Percentiles rank a stretch among this genome's conserved stretches.
These are phyloP conservation scores for Ptilorrhoa leucosticta DNA, from an alignment of 2,113 vertebrate species.

Conservation along the genomic window DNA sequence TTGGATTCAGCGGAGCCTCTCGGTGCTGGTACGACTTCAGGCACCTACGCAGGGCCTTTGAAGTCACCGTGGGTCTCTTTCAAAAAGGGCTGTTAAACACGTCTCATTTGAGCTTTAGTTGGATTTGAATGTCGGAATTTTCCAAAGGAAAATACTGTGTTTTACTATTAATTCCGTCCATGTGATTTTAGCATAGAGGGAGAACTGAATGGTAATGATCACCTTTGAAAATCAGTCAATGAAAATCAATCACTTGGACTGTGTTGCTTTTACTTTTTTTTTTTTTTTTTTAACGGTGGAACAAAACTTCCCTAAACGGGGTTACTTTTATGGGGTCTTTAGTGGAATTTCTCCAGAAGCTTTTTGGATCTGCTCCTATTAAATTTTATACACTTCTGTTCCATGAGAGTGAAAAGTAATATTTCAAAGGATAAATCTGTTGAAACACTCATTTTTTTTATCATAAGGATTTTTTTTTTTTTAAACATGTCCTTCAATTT, in stretches of 20 bases:
- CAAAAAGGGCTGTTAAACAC: background rate
- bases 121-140: background rate
- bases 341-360: background rate
- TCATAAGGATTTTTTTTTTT: background rate
- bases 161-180: background rate
- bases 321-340: background rate
- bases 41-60: background rate
- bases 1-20: background rate
- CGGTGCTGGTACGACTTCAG: background rate
- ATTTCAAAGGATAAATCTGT: background rate
- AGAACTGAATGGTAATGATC: background rate
- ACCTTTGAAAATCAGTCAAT: background rate
- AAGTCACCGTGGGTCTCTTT: background rate
- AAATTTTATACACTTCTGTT: background rate
- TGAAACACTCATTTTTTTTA: constrained; percentile 6
- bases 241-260: background rate
- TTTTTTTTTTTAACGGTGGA: background rate
- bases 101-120: background rate
- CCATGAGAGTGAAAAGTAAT: background rate
- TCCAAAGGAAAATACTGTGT: background rate
- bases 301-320: background rate
- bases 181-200: background rate
- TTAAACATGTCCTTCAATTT: background rate
- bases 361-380: background rate
- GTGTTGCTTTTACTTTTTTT: background rate